Percentiles rank a stretch among this genome's conserved stretches.
These are phyloP conservation scores for Ascidia mentula DNA, from an alignment of 23 tunicate species.

Conservation along the genomic window DNA sequence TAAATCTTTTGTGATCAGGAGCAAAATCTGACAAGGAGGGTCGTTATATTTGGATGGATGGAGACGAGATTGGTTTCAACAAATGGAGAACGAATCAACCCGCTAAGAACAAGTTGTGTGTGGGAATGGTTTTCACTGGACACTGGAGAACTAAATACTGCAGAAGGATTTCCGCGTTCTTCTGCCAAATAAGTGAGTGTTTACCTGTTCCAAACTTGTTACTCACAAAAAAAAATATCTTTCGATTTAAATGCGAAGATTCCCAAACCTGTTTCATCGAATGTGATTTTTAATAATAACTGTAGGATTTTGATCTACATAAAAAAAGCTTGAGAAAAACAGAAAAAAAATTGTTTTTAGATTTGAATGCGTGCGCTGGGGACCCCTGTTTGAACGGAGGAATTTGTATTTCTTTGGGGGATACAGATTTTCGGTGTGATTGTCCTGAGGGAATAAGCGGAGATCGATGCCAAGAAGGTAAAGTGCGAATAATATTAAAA, in stretches of 20 bases:
- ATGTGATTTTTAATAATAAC: no score
- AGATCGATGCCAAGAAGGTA: conserved; percentile 30
- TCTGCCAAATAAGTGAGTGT: conserved; percentile 46
- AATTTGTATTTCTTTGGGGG: conserved; percentile 16
- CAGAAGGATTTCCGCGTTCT: conserved; percentile 34
- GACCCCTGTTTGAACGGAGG: conserved; percentile 53
- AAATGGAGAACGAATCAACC: conserved; percentile 44
- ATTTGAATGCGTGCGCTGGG: conserved; percentile 34
- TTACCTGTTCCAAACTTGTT: no score
- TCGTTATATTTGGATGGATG: conserved; percentile 29
- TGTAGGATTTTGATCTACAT: no score
- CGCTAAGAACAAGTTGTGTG: conserved; percentile 9
- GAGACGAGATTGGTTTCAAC: not conserved
- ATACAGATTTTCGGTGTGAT: conserved; percentile 13
- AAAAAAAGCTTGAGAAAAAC: not conserved
- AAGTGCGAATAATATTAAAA: no score
- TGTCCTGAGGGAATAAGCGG: conserved; percentile 40
- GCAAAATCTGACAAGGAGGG: conserved; percentile 12
- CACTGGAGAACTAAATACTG: conserved; percentile 46
- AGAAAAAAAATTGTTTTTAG: conserved; percentile 9
- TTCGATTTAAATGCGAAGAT: no score
- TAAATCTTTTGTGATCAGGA: not conserved
- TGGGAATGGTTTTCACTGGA: conserved; percentile 39
- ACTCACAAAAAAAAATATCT: no score
- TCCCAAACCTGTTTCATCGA: no score